Evolutionary conservation across 2,113 vertebrate species (phyloP).

Genomic region (Alexandromys fortis): DNA sequence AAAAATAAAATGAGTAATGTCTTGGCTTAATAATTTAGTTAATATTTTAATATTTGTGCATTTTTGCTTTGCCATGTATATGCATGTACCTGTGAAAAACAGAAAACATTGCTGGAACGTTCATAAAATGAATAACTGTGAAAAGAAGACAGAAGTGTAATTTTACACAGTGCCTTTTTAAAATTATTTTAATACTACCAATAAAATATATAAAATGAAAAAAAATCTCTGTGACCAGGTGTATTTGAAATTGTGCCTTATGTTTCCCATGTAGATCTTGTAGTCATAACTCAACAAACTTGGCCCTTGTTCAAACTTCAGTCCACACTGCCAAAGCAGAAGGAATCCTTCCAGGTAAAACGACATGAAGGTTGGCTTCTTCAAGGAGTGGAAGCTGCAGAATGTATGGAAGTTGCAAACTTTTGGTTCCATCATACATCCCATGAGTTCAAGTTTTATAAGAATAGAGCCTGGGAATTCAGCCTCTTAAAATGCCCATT

Average conservation of each 20-base stretch:
- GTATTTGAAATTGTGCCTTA: not conserved
- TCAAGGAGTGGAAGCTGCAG: not conserved
- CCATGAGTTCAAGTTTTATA: not conserved
- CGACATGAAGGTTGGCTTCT: not conserved
- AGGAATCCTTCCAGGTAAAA: not conserved
- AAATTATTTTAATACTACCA: not conserved
- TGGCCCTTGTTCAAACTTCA: not conserved
- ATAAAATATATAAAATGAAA: not conserved
- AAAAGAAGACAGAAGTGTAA: not conserved
- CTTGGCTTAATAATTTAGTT: not conserved
- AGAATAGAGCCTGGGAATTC: not conserved
- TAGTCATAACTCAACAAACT: not conserved
- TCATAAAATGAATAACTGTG: not conserved
- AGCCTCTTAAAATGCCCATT: not conserved
- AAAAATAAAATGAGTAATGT: not conserved
- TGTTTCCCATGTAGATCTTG: not conserved
- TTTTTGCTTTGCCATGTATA: accelerated
- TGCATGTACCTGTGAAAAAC: too few relatives aligned
- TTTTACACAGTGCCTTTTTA: not conserved
- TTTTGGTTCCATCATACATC: not conserved
- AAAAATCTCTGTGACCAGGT: not conserved
- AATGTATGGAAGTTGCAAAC: not conserved
- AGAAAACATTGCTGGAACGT: accelerated
- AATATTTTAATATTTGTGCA: not conserved
- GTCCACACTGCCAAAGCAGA: not conserved